Conservation (phyloP, 2,888 invertebrate species). For the Octonoba sinensis region DNA sequence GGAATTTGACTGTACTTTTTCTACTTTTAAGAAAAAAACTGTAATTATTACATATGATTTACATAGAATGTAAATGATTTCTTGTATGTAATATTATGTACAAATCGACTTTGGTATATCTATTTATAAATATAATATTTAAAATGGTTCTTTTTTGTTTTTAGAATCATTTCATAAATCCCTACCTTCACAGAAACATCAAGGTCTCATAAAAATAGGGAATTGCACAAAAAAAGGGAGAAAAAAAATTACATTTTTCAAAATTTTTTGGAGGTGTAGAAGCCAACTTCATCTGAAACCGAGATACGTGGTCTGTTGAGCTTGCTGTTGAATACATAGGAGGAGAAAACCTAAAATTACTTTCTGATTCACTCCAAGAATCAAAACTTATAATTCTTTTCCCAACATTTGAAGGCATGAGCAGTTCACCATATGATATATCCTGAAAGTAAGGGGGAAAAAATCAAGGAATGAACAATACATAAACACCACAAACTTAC, state of each 20-base stretch:
- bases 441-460: conserved; percentile 28
- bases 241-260: conserved; percentile 26
- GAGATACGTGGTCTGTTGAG: conserved; percentile 17
- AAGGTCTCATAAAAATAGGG: too few species aligned
- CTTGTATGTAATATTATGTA: too few species aligned
- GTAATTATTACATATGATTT: too few species aligned
- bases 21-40: too few species aligned
- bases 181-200: too few species aligned
- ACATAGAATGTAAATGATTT: too few species aligned
- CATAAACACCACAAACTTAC: background rate
- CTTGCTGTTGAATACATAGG: conserved; percentile 24
- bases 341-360: conserved; percentile 23
- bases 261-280: conserved; percentile 38
- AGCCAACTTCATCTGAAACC: conserved; percentile 22
- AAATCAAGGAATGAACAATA: background rate
- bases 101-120: too few species aligned
- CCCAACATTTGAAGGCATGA: conserved; percentile 24
- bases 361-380: conserved; percentile 27
- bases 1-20: too few species aligned
- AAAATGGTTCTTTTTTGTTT: too few species aligned
- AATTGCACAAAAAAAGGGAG: too few species aligned
- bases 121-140: too few species aligned
- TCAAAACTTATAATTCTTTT: conserved; percentile 30
- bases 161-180: too few species aligned
- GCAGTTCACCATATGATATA: conserved; percentile 51